These are phyloP conservation scores for Eupithecia dodoneata DNA, from an alignment of 2,888 invertebrate genomes.

Conservation along the genomic window DNA sequence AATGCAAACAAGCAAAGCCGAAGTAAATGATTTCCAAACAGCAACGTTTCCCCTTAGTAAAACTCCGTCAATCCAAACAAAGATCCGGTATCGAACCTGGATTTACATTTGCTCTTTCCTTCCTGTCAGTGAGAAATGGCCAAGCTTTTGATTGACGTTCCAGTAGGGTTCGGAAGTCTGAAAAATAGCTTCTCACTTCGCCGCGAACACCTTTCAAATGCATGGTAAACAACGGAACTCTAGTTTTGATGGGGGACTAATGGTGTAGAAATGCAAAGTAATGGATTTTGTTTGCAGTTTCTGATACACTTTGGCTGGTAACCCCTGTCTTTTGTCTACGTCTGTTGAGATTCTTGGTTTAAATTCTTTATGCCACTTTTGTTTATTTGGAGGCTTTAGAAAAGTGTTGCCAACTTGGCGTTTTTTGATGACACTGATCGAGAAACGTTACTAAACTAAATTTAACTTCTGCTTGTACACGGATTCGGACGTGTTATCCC, in stretches of 20 bases:
- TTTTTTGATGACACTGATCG: not conserved
- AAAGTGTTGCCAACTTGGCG: not conserved
- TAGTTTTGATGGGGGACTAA: constrained; percentile 23
- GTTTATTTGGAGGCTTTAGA: not conserved
- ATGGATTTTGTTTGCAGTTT: constrained; percentile 9
- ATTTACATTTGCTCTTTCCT: constrained; percentile 51
- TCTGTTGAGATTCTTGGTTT: not conserved
- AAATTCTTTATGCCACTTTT: not conserved
- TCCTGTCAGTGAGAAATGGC: constrained; percentile 74
- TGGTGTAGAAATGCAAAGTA: constrained; percentile 27
- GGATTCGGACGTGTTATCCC: not conserved
- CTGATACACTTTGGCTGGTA: constrained; percentile 8
- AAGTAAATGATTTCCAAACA: not conserved
- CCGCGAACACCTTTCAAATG: constrained; percentile 51
- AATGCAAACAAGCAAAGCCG: not conserved
- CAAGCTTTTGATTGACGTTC: constrained; percentile 70
- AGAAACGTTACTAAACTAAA: not conserved
- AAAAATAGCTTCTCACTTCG: constrained; percentile 68
- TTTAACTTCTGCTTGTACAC: not conserved
- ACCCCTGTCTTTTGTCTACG: not conserved
- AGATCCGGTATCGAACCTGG: constrained; percentile 38
- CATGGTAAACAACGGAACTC: constrained; percentile 33
- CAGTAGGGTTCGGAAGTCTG: constrained; percentile 37
- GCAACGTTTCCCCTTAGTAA: constrained; percentile 8
- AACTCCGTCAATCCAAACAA: constrained; percentile 23